phyloP scores from a whole-genome alignment of 2,797 vertebrate species.

The Darevskia nairensis region DNA sequence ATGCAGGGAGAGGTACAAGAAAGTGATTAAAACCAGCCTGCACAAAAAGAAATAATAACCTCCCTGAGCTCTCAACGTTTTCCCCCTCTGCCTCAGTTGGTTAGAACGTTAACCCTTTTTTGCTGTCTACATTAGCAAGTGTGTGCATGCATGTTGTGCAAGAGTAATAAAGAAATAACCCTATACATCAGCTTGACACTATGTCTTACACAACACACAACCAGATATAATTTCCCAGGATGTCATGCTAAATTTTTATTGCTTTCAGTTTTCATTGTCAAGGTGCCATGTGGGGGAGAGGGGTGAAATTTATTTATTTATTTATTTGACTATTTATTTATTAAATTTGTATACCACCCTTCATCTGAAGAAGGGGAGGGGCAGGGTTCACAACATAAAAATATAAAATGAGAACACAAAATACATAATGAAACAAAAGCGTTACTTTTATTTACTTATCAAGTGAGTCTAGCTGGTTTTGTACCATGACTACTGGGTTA shows the following conservation, averaged over 20 bases:
- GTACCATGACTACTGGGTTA: too few species aligned
- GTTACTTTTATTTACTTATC: too few species aligned
- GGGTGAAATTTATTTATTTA: too few species aligned
- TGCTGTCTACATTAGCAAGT: not conserved
- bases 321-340: too few species aligned
- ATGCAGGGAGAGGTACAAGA: constrained; percentile 77
- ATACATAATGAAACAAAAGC: too few species aligned
- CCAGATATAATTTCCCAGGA: not conserved
- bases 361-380: too few species aligned
- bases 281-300: too few species aligned
- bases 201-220: not conserved
- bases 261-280: not conserved
- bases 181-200: not conserved
- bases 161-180: constrained; percentile 20
- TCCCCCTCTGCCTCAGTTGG: constrained; percentile 62
- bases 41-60: constrained; percentile 71
- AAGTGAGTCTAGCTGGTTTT: too few species aligned
- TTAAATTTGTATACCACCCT: too few species aligned
- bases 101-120: constrained; percentile 69
- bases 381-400: too few species aligned
- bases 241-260: not conserved
- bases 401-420: too few species aligned
- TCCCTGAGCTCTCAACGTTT: constrained; percentile 63
- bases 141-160: constrained; percentile 31
- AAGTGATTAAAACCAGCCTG: constrained; percentile 84